phyloP scores from a whole-genome alignment of 1,140 invertebrate species.

The Hyposmocoma kahamanoa region DNA sequence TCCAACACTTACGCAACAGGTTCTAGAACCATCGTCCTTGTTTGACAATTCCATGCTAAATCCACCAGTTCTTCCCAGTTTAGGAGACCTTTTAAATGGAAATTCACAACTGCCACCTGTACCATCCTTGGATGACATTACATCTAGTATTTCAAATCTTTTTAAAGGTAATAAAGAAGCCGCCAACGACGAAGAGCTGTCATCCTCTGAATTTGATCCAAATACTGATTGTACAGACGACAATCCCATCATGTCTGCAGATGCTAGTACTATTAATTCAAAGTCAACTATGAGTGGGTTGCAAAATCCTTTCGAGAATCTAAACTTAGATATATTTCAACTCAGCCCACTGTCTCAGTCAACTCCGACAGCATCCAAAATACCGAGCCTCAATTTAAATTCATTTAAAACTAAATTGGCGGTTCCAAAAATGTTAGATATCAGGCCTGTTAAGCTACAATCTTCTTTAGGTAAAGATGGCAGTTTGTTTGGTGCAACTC shows the following conservation, averaged over 20 bases:
- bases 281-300: constrained; percentile 4
- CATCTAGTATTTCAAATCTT: constrained; percentile 16
- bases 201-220: constrained; percentile 6
- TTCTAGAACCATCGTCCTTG: no score
- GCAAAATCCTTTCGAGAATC: constrained; percentile 16
- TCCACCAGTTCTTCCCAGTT: no score
- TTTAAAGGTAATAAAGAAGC: constrained; percentile 14
- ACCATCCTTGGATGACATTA: constrained; percentile 19
- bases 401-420: constrained; percentile 30
- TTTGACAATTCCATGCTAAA: no score
- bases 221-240: background rate
- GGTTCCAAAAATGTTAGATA: constrained; percentile 25
- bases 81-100: no score
- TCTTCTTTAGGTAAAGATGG: constrained; percentile 17
- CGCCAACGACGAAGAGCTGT: background rate
- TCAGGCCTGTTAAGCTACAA: constrained; percentile 22
- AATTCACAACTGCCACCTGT: constrained; percentile 1
- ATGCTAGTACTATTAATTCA: constrained; percentile 13
- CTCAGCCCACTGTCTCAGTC: constrained; percentile 13
- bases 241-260: constrained; percentile 13
- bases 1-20: no score
- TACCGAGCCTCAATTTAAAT: constrained; percentile 21
- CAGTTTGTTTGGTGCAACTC: constrained; percentile 13
- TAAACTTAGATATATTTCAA: constrained; percentile 27
- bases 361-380: constrained; percentile 2